Evolutionary conservation across 2,888 invertebrate species (phyloP).

Genomic region (Tanaodytes sp.): DNA sequence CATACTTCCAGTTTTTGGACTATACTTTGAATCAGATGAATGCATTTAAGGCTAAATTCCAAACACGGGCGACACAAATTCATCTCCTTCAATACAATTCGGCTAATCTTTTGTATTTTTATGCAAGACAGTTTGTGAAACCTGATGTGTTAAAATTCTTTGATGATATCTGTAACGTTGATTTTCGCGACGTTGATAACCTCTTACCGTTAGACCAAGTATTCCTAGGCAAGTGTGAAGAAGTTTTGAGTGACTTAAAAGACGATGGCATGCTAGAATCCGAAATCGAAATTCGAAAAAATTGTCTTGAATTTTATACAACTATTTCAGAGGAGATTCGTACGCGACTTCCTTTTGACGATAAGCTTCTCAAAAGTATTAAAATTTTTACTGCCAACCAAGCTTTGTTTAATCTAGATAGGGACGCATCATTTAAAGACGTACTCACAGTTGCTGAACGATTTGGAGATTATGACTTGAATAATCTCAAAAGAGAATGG

Average conservation of each 20-base stretch:
- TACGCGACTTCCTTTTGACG: conserved; percentile 1
- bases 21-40: conserved; percentile 9
- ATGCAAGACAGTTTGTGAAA: conserved; percentile 3
- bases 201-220: background rate
- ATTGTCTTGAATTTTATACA: conserved; percentile 3
- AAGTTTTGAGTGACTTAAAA: background rate
- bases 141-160: background rate
- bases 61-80: background rate
- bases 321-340: background rate
- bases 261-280: conserved; percentile 3
- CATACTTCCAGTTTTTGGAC: conserved; percentile 2
- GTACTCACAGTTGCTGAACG: background rate
- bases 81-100: background rate
- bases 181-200: background rate
- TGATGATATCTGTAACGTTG: background rate
- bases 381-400: background rate
- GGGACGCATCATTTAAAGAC: background rate
- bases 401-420: conserved; percentile 3
- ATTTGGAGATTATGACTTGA: conserved; percentile 16
- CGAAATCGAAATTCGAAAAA: background rate
- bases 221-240: background rate
- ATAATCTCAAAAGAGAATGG: conserved; percentile 26
- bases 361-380: background rate
- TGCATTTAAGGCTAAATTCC: conserved; percentile 6
- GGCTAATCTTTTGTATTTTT: background rate